Conservation (phyloP, 2,797 vertebrate species). For the Jordanella pulchra region DNA sequence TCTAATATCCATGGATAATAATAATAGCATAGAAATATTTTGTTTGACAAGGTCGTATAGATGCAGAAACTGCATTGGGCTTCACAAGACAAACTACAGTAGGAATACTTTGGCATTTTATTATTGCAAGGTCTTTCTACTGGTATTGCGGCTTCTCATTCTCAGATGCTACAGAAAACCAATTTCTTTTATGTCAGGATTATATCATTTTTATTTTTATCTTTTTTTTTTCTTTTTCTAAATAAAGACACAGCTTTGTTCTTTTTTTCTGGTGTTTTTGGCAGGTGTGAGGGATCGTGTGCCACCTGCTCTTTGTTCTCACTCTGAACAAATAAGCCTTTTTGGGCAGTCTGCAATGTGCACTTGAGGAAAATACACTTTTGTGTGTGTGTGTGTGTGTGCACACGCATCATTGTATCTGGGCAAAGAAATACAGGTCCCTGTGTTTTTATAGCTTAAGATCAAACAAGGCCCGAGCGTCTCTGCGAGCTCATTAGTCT, state of each 20-base stretch:
- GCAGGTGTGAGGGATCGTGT: constrained; percentile 54
- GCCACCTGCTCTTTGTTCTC: constrained; percentile 72
- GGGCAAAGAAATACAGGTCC: constrained; percentile 53
- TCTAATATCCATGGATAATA: background rate
- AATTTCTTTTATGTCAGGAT: constrained; percentile 1
- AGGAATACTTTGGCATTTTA: background rate
- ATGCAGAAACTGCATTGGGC: background rate
- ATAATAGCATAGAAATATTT: background rate
- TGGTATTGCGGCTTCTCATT: constrained; percentile 11
- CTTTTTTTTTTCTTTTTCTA: constrained; percentile 9
- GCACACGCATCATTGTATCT: constrained; percentile 50
- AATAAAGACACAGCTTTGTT: constrained; percentile 35
- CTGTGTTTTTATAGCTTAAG: constrained; percentile 63
- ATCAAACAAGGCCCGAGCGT: constrained; percentile 63
- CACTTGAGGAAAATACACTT: constrained; percentile 36
- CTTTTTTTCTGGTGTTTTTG: constrained; percentile 38
- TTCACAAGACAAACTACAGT: background rate
- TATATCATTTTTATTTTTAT: constrained; percentile 1
- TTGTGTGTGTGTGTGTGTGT: constrained; percentile 7
- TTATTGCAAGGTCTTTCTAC: constrained; percentile 2
- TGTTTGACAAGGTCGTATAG: background rate
- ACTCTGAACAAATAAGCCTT: constrained; percentile 67
- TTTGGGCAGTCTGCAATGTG: constrained; percentile 40
- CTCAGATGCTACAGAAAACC: constrained; percentile 5
- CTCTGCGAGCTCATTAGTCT: constrained; percentile 66